Base-by-base conservation (phyloP, 2,797 vertebrate species). In the Aulostomus chinensis region DNA sequence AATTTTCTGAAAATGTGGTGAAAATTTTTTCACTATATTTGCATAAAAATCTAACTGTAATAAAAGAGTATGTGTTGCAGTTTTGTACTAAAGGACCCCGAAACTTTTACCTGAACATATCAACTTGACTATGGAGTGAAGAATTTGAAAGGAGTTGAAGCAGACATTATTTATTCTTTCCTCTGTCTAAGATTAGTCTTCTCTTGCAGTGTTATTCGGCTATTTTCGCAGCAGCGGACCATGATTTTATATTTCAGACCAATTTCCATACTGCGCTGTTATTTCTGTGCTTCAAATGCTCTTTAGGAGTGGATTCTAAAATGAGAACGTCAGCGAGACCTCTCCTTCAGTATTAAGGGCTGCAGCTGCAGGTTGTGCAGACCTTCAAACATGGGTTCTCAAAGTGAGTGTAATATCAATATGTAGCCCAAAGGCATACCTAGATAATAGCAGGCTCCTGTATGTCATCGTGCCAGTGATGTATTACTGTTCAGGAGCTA, bases 321-420 rank as follows among this genome's bases (percentile, higher is more conserved):
- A 39, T 35, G 15, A 39, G 11, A 50, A 20, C 13, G 42, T 16
- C 31, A 31, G 16, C 24, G 15, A 11, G 43, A 42, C 20, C 26
- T 6, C 1, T 12, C 20, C 10, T 31, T 51, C 32, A 53, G 21
- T 6, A 9, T 12, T 42, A 42, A 38, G 34, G 36, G 15, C n/a
- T 29, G 40, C 15, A 21, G 14, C 9, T 30, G 48, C n/a, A 36
- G 26, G 54, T 61, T 26, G 20, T 34, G 41, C 31, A 51, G 62
- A 28, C 40, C 30, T 72, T 69, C 32, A 51, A n/a, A 34, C 9
- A 26, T 9, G 6, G 2, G 22, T 43, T 55, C 25, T 49, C 9
- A 25, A 40, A 58, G 41, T 64, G 62, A 61, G 25, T 34, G 16
- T 33, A 46, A 50, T 67, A 63, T 69, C 54, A 72, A 60, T 43